Conservation (phyloP, 2,888 invertebrate species). For the Noctua comes region DNA sequence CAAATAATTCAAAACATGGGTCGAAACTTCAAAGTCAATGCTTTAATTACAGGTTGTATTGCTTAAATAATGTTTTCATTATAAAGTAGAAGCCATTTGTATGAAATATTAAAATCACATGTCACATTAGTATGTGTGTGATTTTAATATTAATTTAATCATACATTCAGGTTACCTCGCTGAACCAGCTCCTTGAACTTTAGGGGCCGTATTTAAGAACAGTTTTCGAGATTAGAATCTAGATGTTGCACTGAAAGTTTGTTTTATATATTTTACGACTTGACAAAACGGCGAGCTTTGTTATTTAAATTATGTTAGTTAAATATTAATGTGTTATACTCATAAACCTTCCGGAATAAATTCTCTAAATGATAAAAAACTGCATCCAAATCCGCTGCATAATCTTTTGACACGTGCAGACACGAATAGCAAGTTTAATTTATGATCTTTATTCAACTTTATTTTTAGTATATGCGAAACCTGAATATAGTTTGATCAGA, state of each 20-base stretch:
- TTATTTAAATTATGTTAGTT: not conserved
- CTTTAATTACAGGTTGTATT: conserved; percentile 38
- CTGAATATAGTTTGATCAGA: no score
- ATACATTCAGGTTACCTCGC: conserved; percentile 20
- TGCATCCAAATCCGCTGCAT: not conserved
- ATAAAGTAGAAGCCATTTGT: conserved; percentile 21
- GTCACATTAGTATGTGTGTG: conserved; percentile 8
- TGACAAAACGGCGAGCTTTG: not conserved
- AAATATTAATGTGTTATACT: not conserved
- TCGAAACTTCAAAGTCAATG: conserved; percentile 47
- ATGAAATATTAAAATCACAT: conserved; percentile 31
- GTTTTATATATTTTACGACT: not conserved
- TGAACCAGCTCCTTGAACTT: conserved; percentile 36
- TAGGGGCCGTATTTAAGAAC: not conserved
- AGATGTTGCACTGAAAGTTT: conserved; percentile 3
- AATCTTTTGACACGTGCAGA: not conserved
- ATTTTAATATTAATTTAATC: conserved; percentile 25
- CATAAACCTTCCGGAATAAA: not conserved
- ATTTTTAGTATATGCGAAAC: no score
- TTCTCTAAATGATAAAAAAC: not conserved
- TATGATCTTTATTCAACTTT: not conserved
- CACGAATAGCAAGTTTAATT: not conserved
- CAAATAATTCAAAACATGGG: conserved; percentile 46
- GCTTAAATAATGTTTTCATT: conserved; percentile 34
- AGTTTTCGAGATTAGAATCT: not conserved